Evolutionary conservation across 2,797 vertebrate species (phyloP), one percentile per base, ranked within the genome.

Genomic region (Prunella strophiata): DNA sequence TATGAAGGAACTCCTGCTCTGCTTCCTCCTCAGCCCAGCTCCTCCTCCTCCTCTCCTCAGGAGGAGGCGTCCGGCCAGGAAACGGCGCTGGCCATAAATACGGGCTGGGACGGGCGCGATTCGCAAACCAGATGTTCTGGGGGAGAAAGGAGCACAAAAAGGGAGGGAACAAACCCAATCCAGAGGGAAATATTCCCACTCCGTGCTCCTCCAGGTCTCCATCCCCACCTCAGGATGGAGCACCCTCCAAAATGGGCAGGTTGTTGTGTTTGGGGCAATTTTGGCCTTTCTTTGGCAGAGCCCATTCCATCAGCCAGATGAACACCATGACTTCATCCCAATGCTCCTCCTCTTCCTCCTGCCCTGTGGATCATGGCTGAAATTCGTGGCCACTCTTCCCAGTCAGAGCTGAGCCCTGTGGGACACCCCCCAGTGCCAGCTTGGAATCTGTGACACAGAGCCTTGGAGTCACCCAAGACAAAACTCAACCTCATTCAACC

Each of bases 71-170:
- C 96, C 87, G 57, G 96, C 93, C 77, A 97, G 97, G 97, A 98
- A 98, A 96, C 96, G 16, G 96, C 55, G 34, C 91, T 96, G 97
- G 97, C 97, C 97, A 96, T 97, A 98, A 97, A 96, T 52, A 86
- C 3, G 18, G 93, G 57, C 89, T 96, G 97, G 96, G 97, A 97
- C 94, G 95, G 96, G 96, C 32, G 13, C 96, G 87, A 98, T 97
- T 97, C 92, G 58, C 97, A 98, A 98, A 98, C 94, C 98, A 98
- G 98, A 98, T 98, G 98, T 97, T 97, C 85, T 26, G 80, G 73
- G 76, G 61, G 19, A 38, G 48, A 23, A 75, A 52, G 58, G 42
- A 75, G 55, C 16, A 2, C 2, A 1, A 54, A 75, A 75, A 83
- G 45, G 68, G 73, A 90, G 68, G 71, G 67, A 82, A 70, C 13